A percentile compares a stretch with the other conserved stretches of the same genome.
Evolutionary conservation across 2,797 vertebrate genomes (phyloP).

Genomic region (Cuculus canorus): DNA sequence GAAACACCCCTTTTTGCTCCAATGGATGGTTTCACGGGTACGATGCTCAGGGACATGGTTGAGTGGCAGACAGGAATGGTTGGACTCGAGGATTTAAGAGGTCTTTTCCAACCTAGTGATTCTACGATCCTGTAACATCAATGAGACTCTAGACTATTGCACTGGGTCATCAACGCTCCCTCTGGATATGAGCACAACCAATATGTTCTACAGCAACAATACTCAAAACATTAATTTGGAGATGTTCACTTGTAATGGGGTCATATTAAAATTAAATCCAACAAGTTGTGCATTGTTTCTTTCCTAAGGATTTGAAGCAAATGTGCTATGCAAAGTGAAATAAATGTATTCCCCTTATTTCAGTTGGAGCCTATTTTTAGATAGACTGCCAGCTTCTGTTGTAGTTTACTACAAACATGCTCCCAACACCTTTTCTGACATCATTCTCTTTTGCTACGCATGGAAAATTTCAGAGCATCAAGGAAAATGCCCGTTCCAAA

Average conservation of each 20-base stretch:
- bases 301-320: not conserved
- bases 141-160: not conserved
- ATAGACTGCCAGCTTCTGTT: not conserved
- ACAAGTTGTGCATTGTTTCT: not conserved
- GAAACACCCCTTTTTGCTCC: not conserved
- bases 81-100: no score
- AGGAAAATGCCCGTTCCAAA: not conserved
- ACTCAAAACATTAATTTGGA: not conserved
- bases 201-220: not conserved
- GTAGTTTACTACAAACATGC: not conserved
- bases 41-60: not conserved
- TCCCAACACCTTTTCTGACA: not conserved
- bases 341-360: not conserved
- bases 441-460: not conserved
- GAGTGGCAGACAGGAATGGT: no score
- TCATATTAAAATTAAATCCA: not conserved
- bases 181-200: not conserved
- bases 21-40: rapidly evolving
- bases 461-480: not conserved
- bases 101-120: no score
- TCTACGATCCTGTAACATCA: not conserved
- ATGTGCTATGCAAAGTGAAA: not conserved
- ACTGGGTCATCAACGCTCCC: not conserved
- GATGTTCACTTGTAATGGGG: not conserved
- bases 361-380: not conserved